These are phyloP conservation scores for Carassius gibelio DNA, from an alignment of 2,113 vertebrate species.

Conservation along the genomic window DNA sequence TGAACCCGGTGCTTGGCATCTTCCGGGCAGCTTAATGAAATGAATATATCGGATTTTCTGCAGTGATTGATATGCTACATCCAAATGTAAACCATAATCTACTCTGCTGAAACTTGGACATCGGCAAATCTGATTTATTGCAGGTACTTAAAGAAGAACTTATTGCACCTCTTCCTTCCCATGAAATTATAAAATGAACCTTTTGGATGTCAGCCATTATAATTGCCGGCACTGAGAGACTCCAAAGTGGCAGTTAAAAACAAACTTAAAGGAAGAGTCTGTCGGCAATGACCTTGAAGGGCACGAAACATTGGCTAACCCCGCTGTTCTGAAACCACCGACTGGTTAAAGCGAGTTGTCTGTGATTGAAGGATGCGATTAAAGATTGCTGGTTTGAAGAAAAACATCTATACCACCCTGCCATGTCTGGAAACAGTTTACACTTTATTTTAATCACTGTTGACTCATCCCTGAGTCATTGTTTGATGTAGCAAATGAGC, in stretches of 20 bases:
- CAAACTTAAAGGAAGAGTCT: conserved; percentile 27
- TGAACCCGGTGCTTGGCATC: conserved; percentile 22
- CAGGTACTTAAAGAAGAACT: conserved; percentile 31
- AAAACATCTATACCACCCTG: not conserved
- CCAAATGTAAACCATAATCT: conserved; percentile 44
- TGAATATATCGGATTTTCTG: conserved; percentile 28
- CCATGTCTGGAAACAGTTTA: conserved; percentile 7
- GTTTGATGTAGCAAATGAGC: conserved; percentile 4
- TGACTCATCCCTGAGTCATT: conserved; percentile 12
- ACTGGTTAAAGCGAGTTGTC: not conserved
- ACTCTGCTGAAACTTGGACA: conserved; percentile 27
- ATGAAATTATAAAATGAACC: conserved; percentile 45
- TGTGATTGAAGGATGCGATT: not conserved
- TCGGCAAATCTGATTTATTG: conserved; percentile 35
- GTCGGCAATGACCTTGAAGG: conserved; percentile 16
- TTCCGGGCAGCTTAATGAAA: conserved; percentile 10
- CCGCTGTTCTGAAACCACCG: conserved; percentile 7
- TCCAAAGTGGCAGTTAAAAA: conserved; percentile 28
- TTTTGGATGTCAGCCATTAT: conserved; percentile 42
- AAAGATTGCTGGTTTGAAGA: conserved; percentile 11
- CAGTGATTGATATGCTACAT: conserved; percentile 34
- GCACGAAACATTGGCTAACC: not conserved
- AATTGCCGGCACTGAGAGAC: conserved; percentile 22
- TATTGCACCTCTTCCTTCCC: conserved; percentile 20
- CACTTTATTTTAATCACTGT: not conserved